Base-by-base conservation (phyloP, 2,888 invertebrate genomes). In the Eupelmus urozonus region DNA sequence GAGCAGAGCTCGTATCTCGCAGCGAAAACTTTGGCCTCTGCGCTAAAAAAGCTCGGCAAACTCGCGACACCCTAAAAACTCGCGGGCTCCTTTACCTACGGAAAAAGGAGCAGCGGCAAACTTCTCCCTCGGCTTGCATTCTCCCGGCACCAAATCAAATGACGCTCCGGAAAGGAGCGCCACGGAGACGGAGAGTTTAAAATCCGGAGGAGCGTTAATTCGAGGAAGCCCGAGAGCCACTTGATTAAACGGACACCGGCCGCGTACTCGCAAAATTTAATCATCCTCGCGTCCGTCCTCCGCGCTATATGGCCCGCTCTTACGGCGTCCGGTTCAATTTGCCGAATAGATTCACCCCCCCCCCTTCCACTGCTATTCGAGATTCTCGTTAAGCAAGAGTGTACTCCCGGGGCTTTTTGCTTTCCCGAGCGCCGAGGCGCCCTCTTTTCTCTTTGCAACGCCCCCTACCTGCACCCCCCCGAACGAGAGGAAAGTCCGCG, bases 401-500 rank as follows among this genome's bases (percentile, higher is more conserved):
- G 57, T 63, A 66, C 66, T 66, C 67, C 16, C 9, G 66, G 42
- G 70, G 25, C 34, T 75, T 75, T 79, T 71, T 74, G 72, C 67
- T 82, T 83, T 76, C 65, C 66, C 73, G 69, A n/a, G n/a, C n/a
- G n/a, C n/a, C n/a, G n/a, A n/a, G n/a, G n/a, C n/a, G n/a, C n/a
- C n/a, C n/a, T n/a, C n/a, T n/a, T n/a, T n/a, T n/a, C n/a, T n/a
- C n/a, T n/a, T n/a, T n/a, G n/a, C n/a, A n/a, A n/a, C n/a, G n/a
- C n/a, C n/a, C n/a, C n/a, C n/a, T n/a, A n/a, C n/a, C n/a, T n/a
- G n/a, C n/a, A n/a, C n/a, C n/a, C n/a, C n/a, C n/a, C n/a, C n/a
- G n/a, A n/a, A 84, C 83, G 83, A 85, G 85, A 83, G 82, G 78
- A 78, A 63, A 82, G 77, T 80, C 83, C 34, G 78, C 77, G 82